Evolutionary conservation across 1,140 invertebrate species (phyloP), one percentile per base, ranked within the genome.

Genomic region (Hyphantria cunea): DNA sequence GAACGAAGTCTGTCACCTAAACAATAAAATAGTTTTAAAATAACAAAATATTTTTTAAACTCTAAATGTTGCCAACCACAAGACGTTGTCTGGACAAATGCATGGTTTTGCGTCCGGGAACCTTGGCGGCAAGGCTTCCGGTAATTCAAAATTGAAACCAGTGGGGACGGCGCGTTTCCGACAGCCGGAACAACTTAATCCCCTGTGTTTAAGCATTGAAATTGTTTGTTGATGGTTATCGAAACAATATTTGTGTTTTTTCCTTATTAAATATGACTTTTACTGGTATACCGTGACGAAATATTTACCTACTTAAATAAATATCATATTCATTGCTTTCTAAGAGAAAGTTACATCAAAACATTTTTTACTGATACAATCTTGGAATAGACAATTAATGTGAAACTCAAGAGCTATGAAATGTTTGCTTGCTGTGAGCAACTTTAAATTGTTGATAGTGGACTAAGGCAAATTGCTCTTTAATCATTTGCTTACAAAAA

Each of bases 101-200:
- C 17, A 52, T 47, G 42, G 55, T 13, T 31, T 42, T 42, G 61
- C 53, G 32, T 49, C 50, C 68, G 72, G 72, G 72, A 69, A 33
- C 56, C 37, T 55, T 64, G 69, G 64, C 66, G 69, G 72, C 68
- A 72, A 78, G 72, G 68, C 68, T 68, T 76, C 75, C 72, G 70
- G 64, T 59, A 62, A 65, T 70, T 68, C 58, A 59, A n/a, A 63
- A 62, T 62, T 66, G 66, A 42, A 66, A 66, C 59, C 64, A 48
- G 64, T 51, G 71, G 59, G 66, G 67, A 72, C 70, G 66, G 58
- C 66, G 34, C 64, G 66, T 69, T 73, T 77, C 75, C 74, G 70
- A 49, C 48, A n/a, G 34, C 52, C 50, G 68, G 53, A 67, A 64
- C 31, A 55, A 65, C 67, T 74, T 74, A 80, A 79, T 77, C 71